Percentiles rank a stretch among this genome's conserved stretches.
phyloP scores from a whole-genome alignment of 2,888 invertebrate genomes.

The Parascotia fuliginaria region DNA sequence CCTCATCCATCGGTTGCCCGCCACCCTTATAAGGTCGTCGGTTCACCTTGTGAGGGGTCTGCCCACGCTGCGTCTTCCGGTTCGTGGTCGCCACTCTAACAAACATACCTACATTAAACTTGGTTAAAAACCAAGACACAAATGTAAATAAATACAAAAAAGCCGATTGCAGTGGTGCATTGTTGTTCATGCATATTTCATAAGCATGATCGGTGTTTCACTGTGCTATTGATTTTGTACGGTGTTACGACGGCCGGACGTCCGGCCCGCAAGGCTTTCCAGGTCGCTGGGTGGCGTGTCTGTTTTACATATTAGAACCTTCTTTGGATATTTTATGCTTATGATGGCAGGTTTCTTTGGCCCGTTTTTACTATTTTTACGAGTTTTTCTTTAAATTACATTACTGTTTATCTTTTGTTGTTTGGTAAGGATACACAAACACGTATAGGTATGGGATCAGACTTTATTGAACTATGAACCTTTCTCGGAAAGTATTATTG shows the following conservation, averaged over 20 bases:
- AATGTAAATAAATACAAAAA: constrained; percentile 4
- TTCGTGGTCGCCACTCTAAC: too few species aligned
- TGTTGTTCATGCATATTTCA: constrained; percentile 52
- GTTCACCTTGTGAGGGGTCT: too few species aligned
- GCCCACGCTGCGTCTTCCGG: too few species aligned
- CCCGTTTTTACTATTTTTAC: neutral
- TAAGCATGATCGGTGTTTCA: constrained; percentile 48
- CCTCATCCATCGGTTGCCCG: too few species aligned
- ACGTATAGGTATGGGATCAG: too few species aligned
- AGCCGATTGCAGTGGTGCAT: constrained; percentile 4
- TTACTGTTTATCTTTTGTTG: neutral
- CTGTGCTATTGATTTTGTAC: constrained; percentile 53
- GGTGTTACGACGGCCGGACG: constrained; percentile 38
- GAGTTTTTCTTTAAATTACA: neutral
- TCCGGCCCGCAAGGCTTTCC: constrained; percentile 43
- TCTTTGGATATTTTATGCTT: constrained; percentile 25
- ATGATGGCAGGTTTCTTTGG: constrained; percentile 11
- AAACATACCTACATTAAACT: too few species aligned
- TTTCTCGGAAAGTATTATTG: too few species aligned
- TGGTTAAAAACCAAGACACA: neutral
- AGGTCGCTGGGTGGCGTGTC: constrained; percentile 41
- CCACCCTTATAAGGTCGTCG: too few species aligned
- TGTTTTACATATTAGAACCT: constrained; percentile 34
- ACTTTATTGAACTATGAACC: too few species aligned
- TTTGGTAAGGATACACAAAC: too few species aligned